A percentile compares a stretch with the other conserved stretches of the same genome.
These are phyloP conservation scores for Gavia stellata DNA, from an alignment of 2,113 vertebrate species.

Conservation along the genomic window DNA sequence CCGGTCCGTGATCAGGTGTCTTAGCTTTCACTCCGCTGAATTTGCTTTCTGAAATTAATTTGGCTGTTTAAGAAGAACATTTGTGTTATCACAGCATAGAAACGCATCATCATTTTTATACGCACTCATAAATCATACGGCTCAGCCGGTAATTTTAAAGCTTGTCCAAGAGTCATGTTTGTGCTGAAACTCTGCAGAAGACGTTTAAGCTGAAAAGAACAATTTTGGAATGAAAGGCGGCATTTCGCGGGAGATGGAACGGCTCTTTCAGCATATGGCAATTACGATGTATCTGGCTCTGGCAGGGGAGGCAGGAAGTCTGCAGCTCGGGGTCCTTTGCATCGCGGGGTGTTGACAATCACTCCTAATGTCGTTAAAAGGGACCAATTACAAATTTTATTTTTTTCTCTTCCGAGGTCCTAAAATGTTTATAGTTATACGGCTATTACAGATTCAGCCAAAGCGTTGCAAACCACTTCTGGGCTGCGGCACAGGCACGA, in stretches of 20 bases:
- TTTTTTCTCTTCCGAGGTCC: background rate
- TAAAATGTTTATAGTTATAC: background rate
- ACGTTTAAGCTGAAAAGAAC: background rate
- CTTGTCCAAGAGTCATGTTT: background rate
- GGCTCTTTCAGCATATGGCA: background rate
- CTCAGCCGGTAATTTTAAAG: background rate
- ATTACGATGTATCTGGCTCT: background rate
- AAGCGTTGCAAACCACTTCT: accelerated
- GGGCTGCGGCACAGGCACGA: background rate
- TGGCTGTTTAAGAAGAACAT: background rate
- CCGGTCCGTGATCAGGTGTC: background rate
- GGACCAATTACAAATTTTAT: background rate
- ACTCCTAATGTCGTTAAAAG: background rate
- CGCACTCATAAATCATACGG: accelerated
- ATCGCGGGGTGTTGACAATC: background rate
- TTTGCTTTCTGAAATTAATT: background rate
- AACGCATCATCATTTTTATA: background rate
- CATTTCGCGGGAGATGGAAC: background rate
- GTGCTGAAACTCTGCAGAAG: background rate
- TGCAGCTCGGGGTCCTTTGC: background rate
- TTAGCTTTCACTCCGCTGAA: background rate
- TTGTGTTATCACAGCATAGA: background rate
- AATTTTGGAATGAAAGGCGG: background rate
- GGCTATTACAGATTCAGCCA: background rate
- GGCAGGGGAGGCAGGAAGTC: background rate